These are phyloP conservation scores for Stramonita haemastoma DNA, from an alignment of 2,888 invertebrate species.

Conservation along the genomic window DNA sequence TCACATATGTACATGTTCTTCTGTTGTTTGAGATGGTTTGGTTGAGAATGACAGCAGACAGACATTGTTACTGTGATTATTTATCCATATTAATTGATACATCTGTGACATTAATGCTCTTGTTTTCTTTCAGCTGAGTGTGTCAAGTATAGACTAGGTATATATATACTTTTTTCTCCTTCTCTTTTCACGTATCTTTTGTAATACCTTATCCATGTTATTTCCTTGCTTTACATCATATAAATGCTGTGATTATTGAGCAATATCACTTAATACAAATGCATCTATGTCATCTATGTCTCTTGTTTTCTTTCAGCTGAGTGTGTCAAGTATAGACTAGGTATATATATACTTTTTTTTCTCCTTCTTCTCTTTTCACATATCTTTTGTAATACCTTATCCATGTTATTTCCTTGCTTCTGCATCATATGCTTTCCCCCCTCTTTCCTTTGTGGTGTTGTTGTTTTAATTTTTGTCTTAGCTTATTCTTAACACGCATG, in stretches of 20 bases:
- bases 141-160: conserved; percentile 46
- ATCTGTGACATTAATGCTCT: background rate
- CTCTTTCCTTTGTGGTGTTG: too few relatives aligned
- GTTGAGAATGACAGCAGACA: too few relatives aligned
- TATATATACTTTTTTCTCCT: conserved; percentile 2
- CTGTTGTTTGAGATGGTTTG: too few relatives aligned
- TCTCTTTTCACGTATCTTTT: background rate
- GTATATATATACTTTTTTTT: conserved; percentile 28
- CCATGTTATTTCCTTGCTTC: background rate
- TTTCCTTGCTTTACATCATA: background rate
- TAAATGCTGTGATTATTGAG: too few relatives aligned
- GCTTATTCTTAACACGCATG: too few relatives aligned
- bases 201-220: background rate
- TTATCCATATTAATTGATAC: too few relatives aligned
- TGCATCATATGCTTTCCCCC: too few relatives aligned
- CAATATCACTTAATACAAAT: too few relatives aligned
- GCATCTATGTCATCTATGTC: background rate
- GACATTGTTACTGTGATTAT: too few relatives aligned
- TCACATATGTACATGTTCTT: too few relatives aligned
- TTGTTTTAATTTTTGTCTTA: too few relatives aligned
- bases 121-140: conserved; percentile 45
- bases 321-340: conserved; percentile 47
- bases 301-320: conserved; percentile 44
- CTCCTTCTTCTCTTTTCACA: background rate
- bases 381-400: background rate